Base-by-base conservation (phyloP, 2,113 vertebrate genomes). In the Myotis yumanensis region DNA sequence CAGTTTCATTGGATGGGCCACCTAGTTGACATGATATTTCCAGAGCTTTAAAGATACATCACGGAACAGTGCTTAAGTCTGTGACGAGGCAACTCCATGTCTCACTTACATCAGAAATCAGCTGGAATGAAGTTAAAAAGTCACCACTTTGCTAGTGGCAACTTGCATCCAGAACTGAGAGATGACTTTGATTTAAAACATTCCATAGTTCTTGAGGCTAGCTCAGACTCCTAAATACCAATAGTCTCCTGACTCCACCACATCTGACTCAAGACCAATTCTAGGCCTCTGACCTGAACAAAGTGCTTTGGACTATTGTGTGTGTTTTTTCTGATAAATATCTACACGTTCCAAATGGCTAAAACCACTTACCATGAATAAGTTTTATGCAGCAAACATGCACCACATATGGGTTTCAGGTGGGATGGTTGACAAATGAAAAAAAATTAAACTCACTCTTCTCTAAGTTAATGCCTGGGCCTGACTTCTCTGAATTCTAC, bases 111-210 rank as follows among this genome's bases (percentile, higher is more conserved):
- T 54, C n/a, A 43, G 51, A 82, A n/a, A 79, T 69, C 3, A 8
- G 7, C 86, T 72, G 32, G 72, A 89, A 71, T 51, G 20, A 51
- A 87, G 51, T 51, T 35, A 73, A 91, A 91, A 94, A 88, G 73
- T 90, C 86, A 64, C 16, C 59, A 12, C 32, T 51, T 52, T 75
- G 30, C 18, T 40, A 43, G 72, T 32, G 46, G 73, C 90, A 94
- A 91, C 48, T 35, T n/a, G 4, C 11, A 72, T 54, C 57, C 37
- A 66, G 92, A 89, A 89, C 22, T 32, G 28, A 89, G 37, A 48
- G 3, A 4, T 64, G 5, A 52, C 72, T 91, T 94, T 86, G 11
- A 66, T 80, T 79, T 72, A 69, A 86, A 64, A 62, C 11, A 72
- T 46, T 57, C 48, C 62, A 11, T 18, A 37, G 66, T 62, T 85